Evolutionary conservation across 2,888 invertebrate species (phyloP), one percentile per base, ranked within the genome.

Genomic region (Amblyjoppa fuscipennis): DNA sequence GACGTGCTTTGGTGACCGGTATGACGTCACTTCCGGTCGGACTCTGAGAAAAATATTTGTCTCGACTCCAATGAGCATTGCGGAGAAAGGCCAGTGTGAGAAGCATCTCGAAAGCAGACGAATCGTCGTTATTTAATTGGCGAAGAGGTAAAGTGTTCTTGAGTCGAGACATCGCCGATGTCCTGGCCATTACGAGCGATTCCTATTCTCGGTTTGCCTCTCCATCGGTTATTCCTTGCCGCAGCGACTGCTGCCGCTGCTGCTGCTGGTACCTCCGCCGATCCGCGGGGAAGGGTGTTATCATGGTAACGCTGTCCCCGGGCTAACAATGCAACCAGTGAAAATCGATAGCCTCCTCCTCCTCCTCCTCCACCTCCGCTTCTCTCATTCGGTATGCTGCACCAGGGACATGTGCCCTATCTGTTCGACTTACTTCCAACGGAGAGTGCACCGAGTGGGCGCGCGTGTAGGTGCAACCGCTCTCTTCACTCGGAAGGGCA

Each of bases 221-320:
- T 64, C 16, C 31, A 64, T 64, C 64, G 51, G 49, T 75, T 7
- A 41, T 61, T 49, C 9, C 41, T 59, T 66, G 34, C 20, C 59
- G 51, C 59, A 16, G 66, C 71, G 25, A 61, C 71, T 51, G 64
- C 71, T 45, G 71, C 61, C 45, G 45, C 51, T 69, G 75, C 77
- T 77, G 74, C 64, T 81, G 73, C 69, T 20, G 45, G 61, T 66
- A n/a, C 38, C 45, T 70, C 25, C 13, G 7, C 38, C 16, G 34
- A 7, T 16, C 56, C 75, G 78, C 87, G 90, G 90, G 92, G 92
- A 89, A 85, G 85, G 85, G 85, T 85, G 93, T 93, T 93, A 92
- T 93, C 93, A 92, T 93, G 93, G 93, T 93, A 93, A 93, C 93
- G 92, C 91, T 89, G 89, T 86, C 75, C 87, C 89, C 56, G 85